phyloP scores from a whole-genome alignment of 2,888 invertebrate species.

The Sisyra nigra region DNA sequence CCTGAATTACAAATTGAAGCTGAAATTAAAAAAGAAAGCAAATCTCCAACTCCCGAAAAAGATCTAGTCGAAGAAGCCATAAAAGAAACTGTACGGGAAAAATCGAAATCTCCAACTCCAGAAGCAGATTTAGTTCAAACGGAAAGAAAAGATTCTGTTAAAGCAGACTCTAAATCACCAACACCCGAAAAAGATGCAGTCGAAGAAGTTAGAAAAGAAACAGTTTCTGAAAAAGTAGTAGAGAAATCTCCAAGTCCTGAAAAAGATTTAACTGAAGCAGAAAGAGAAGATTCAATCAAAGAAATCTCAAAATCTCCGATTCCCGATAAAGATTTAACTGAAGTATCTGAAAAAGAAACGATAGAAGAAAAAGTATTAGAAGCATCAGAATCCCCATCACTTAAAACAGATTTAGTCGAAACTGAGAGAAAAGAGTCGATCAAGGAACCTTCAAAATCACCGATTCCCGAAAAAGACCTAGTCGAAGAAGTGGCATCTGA shows the following conservation, averaged over 20 bases:
- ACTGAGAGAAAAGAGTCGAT: neutral
- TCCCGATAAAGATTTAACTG: slow-evolving; percentile 5
- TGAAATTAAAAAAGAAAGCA: slow-evolving; percentile 8
- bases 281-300: slow-evolving; percentile 11
- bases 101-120: slow-evolving; percentile 1
- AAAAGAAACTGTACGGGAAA: neutral
- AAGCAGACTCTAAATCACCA: slow-evolving; percentile 9
- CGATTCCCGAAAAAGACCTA: neutral
- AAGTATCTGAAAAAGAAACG: neutral
- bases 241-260: slow-evolving; percentile 5
- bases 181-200: slow-evolving; percentile 5
- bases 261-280: slow-evolving; percentile 12
- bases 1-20: slow-evolving; percentile 12
- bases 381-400: neutral
- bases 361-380: neutral
- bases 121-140: neutral
- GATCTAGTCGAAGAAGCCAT: neutral
- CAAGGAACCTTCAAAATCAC: neutral
- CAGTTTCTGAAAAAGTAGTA: slow-evolving; percentile 6
- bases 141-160: neutral
- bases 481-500: slow-evolving; percentile 6
- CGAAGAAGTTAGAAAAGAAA: slow-evolving; percentile 8
- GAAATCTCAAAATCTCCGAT: slow-evolving; percentile 5
- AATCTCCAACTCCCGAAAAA: slow-evolving; percentile 2
- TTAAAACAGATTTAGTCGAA: slow-evolving; percentile 3